Evolutionary conservation across 2,113 vertebrate species (phyloP).

Genomic region (Lophura nycthemera): DNA sequence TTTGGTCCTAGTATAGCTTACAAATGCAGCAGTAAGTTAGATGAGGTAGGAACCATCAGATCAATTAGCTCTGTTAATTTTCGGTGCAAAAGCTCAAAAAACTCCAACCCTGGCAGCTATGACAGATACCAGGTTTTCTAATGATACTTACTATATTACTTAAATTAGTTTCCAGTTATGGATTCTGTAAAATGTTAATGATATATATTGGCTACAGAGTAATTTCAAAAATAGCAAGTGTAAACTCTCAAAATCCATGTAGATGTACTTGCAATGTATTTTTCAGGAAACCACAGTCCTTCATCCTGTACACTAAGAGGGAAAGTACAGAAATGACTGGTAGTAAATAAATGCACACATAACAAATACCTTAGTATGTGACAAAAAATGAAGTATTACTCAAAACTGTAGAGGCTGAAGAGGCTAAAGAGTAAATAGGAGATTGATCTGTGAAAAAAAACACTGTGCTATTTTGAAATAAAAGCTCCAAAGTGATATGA

Average conservation of each 20-base stretch:
- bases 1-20: neutral
- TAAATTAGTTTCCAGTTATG: neutral
- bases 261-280: neutral
- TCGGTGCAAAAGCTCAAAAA: neutral
- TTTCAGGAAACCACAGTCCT: neutral
- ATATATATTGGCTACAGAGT: neutral
- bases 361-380: neutral
- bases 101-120: neutral
- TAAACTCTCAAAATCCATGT: neutral
- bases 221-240: neutral
- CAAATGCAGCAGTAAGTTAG: neutral
- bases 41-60: neutral
- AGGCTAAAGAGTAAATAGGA: neutral
- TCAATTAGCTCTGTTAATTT: neutral
- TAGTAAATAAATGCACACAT: neutral
- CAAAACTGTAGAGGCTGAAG: neutral
- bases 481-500: neutral
- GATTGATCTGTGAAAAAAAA: neutral
- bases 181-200: neutral
- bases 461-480: neutral
- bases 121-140: neutral
- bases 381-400: neutral
- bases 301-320: neutral
- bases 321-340: neutral
- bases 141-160: neutral